Evolutionary conservation across 1,140 invertebrate species (phyloP).

Genomic region (Geopemphigus sp.): DNA sequence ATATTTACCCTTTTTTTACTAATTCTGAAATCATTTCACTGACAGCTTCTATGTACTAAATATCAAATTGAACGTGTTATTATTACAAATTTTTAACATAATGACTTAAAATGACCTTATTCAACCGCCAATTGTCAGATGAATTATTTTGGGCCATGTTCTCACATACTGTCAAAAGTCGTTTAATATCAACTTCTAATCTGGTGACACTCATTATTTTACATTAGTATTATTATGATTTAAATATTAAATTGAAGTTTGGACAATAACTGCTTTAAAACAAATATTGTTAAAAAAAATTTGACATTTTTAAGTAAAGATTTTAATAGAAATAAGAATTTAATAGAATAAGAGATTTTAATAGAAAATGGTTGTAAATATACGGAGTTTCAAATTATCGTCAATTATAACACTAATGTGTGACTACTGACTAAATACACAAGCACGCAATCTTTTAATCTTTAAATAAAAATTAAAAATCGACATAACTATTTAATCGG

Average conservation of each 20-base stretch:
- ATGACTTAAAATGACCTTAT: constrained; percentile 24
- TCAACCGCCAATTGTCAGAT: constrained; percentile 50
- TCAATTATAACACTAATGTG: not conserved
- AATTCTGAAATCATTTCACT: constrained; percentile 50
- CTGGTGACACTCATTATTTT: constrained; percentile 8
- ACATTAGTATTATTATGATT: not conserved
- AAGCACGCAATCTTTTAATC: no score
- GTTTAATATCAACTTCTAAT: constrained; percentile 49
- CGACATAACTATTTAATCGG: no score
- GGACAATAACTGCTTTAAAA: no score
- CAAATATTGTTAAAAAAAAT: no score
- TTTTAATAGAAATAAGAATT: no score
- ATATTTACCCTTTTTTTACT: constrained; percentile 40
- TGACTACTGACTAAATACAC: not conserved
- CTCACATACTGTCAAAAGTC: constrained; percentile 50
- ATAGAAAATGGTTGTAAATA: no score
- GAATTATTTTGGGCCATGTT: constrained; percentile 50
- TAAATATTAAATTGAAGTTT: no score
- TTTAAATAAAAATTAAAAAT: no score
- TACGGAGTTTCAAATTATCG: no score
- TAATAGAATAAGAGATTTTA: no score
- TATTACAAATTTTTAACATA: not conserved
- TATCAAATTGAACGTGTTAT: not conserved
- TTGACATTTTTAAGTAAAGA: no score
- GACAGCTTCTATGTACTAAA: constrained; percentile 51